Evolutionary conservation across 2,113 vertebrate genomes (phyloP), one percentile per base, ranked within the genome.

Genomic region (Ptyas mucosa): DNA sequence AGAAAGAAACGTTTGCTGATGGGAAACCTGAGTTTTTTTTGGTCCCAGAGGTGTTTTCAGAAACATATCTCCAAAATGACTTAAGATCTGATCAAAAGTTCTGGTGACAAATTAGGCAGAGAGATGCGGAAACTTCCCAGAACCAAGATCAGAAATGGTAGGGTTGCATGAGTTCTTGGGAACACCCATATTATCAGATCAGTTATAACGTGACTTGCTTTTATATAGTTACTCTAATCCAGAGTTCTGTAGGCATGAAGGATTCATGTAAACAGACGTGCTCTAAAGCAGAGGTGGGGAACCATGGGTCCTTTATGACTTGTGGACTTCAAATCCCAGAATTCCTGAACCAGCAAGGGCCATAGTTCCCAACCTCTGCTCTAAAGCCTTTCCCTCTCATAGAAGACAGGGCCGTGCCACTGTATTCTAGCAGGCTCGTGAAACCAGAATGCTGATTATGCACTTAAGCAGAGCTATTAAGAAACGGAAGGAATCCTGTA

Each of bases 1-100:
- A 98, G 97, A 99, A 92, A 98, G 85, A 97, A 97, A 94, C 97
- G 97, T 97, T 61, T 97, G 98, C 98, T 98, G 97, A 97, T 96
- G 94, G 95, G 95, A 93, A 96, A 97, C 57, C 93, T 91, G 87
- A 0, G 54, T 46, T 46, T 46, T n/a, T 85, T 90, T 95, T 92
- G 94, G 91, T 15, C 43, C 55, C 8, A 18, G 49, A 10, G 49
- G 53, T 24, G 1, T 52, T 20, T 29, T 61, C 81, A 53, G 46
- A 89, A 18, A 57, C 18, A 49, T n/a, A 34, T 15, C 34, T 26
- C 51, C 57, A 8, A 58, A 87, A 39, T 14, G 75, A 46, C 52
- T 23, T 21, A n/a, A 87, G n/a, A 53, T 23, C 53, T 6, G 9
- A 34, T 53, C 57, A 12, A 43, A 55, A 29, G n/a, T 1, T 26